phyloP scores from a whole-genome alignment of 2,797 vertebrate genomes.

The Poecilia picta region DNA sequence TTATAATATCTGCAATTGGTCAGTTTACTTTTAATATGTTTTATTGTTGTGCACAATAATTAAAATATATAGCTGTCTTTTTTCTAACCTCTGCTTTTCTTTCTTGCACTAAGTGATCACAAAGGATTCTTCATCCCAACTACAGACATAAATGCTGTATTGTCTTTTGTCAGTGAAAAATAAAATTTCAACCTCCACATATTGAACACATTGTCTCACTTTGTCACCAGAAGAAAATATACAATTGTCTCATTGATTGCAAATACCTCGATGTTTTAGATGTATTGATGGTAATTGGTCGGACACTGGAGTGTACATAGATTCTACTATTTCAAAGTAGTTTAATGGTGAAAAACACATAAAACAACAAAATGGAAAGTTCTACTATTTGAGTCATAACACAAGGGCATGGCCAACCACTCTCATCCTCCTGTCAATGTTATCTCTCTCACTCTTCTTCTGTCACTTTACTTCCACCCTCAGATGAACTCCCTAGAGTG shows the following conservation, averaged over 20 bases:
- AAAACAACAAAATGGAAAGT: background rate
- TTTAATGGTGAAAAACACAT: background rate
- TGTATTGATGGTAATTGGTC: background rate
- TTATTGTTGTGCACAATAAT: background rate
- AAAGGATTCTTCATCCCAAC: background rate
- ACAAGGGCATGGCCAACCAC: background rate
- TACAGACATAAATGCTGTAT: background rate
- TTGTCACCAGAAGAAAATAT: background rate
- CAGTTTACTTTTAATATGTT: background rate
- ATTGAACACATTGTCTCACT: background rate
- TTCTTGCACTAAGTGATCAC: background rate
- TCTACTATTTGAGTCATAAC: background rate
- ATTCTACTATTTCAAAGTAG: background rate
- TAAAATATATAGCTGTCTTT: background rate
- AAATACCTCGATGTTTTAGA: background rate
- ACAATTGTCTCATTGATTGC: background rate
- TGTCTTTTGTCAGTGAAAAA: background rate
- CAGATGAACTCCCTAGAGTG: background rate
- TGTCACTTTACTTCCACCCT: slow-evolving; percentile 6
- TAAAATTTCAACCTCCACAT: background rate
- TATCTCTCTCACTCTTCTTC: background rate
- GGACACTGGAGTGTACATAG: background rate
- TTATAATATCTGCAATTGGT: background rate
- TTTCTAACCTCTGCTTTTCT: background rate
- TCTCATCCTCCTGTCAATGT: background rate